Evolutionary conservation across 2,797 vertebrate genomes (phyloP).

Genomic region (Parotocinclus haroldoi): DNA sequence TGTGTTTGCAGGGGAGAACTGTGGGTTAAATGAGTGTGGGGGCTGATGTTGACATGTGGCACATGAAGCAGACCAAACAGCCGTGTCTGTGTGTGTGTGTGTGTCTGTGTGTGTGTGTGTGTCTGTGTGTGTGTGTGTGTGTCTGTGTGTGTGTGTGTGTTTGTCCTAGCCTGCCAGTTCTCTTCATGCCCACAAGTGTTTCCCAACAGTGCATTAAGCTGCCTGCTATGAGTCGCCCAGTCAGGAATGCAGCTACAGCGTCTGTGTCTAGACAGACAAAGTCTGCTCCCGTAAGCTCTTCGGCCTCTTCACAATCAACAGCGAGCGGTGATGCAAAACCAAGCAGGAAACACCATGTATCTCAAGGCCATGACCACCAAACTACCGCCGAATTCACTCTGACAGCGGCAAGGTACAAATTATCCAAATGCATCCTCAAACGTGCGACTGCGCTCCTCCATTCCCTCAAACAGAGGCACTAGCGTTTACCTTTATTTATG

Average conservation of each 20-base stretch:
- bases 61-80: constrained; percentile 30
- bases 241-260: constrained; percentile 55
- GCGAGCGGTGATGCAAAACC: not conserved
- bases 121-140: constrained; percentile 7
- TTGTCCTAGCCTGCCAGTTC: not conserved
- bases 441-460: too few species aligned
- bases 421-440: too few species aligned
- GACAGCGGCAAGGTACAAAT: too few species aligned
- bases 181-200: constrained; percentile 33
- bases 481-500: too few species aligned
- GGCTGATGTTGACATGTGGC: constrained; percentile 41
- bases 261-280: constrained; percentile 60
- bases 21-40: constrained; percentile 31
- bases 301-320: not conserved
- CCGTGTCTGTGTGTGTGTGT: constrained; percentile 4
- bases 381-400: not conserved
- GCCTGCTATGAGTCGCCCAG: constrained; percentile 44
- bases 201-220: constrained; percentile 43
- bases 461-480: too few species aligned
- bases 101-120: not conserved
- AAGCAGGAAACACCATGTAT: not conserved
- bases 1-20: constrained; percentile 32
- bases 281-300: constrained; percentile 41
- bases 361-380: not conserved
- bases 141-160: constrained; percentile 2